Evolutionary conservation across 1,140 invertebrate species (phyloP), one percentile per base, ranked within the genome.

Genomic region (Platorchestia sp.): DNA sequence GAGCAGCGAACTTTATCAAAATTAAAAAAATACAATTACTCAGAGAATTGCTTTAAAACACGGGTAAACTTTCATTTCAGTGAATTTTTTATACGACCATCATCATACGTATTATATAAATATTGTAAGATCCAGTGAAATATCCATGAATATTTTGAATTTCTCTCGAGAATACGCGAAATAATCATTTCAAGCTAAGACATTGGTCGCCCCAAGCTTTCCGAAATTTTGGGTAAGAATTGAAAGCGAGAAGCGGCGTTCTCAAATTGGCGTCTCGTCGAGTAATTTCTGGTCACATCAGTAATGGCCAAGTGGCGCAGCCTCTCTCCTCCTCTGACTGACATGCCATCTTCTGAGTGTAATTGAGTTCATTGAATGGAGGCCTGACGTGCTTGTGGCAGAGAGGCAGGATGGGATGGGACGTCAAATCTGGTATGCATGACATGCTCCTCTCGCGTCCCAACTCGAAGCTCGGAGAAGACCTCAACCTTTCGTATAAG

Each of bases 341-440:
- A 75, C 59, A 75, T 75, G 59, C 59, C 59, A 75, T 75, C 59
- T 22, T 75, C 59, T 75, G 59, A 75, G 59, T 75, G 27, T 75
- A 75, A 75, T 75, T 75, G 59, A 75, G 59, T 75, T 75, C 59
- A 75, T 75, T 75, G 59, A 75, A 75, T 75, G 59, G 59, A 75
- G 59, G 14, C 59, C 27, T 36, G 59, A 75, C 59, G 59, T 36
- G 59, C 59, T 75, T 36, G 59, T 36, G 59, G 59, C 59, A 27
- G 14, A 75, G 27, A 75, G 14, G 59, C 59, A 75, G 59, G 59
- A 75, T 75, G 59, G 59, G 59, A 75, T 75, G 59, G 59, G 10
- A 36, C 27, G 59, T 75, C 59, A 75, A 75, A 75, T 75, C 59
- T 19, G 59, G 59, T 75, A 75, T 75, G 59, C 59, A 75, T 75